Evolutionary conservation across 2,888 invertebrate genomes (phyloP), one percentile per base, ranked within the genome.

Genomic region (Vannuccia rotundouncinata): DNA sequence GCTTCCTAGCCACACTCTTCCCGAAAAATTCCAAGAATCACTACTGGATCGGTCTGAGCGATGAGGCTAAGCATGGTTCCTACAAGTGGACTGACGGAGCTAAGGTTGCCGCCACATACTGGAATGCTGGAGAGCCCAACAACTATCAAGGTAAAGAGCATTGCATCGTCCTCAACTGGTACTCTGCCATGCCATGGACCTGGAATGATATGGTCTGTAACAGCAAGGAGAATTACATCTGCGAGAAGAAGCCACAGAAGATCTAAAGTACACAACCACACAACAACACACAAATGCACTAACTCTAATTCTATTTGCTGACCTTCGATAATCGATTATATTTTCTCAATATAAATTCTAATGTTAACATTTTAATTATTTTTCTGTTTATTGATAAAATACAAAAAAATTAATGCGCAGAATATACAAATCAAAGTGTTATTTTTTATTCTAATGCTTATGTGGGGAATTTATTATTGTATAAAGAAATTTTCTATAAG

Each of bases 1-100:
- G 45, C 5, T 45, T 45, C 45, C 45, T 45, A 17, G 45, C 45
- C 45, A 45, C 45, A 5, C 45, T 45, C 10, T 45, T 45, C 45
- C 45, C 45, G 5, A 45, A 45, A 17, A 45, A 45, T 17, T 13
- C 45, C 45, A 17, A 5, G 10, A 45, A 45, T 17, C 45, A 45
- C 45, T 75, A 75, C 75, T 75, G 75, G 75, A 75, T 75, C 25
- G 75, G 75, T 27, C 75, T 75, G 25, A 75, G n/a, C 25, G 75
- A 75, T 22, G 29, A 29, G 29, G 28, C 22, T 27, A 22, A 27
- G 25, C n/a, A 75, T n/a, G 75, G 30, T 22, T 22, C n/a, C 75
- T 75, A 2, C 75, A 28, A 30, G 29, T 75, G 75, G 75, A 75
- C 29, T 27, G 75, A 75, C 28, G 75, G 75, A 22, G 2, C 1